These are phyloP conservation scores for Drosophila bifasciata DNA, from an alignment of 1,140 invertebrate genomes.

Conservation along the genomic window DNA sequence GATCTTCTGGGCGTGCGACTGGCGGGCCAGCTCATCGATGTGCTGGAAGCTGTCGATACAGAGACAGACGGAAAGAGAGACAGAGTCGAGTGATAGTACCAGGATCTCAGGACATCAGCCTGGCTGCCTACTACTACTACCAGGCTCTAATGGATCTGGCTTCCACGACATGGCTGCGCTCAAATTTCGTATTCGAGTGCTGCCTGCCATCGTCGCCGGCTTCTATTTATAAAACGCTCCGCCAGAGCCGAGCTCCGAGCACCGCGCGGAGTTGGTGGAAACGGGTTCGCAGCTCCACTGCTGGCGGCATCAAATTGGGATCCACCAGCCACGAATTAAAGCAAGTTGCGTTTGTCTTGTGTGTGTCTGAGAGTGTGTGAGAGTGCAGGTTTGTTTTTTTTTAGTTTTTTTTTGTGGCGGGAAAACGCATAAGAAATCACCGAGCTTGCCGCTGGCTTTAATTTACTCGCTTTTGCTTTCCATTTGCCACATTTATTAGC, in stretches of 20 bases:
- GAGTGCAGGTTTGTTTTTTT: conserved; percentile 10
- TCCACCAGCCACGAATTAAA: conserved; percentile 55
- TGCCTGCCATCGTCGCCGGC: conserved; percentile 34
- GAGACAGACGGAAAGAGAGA: conserved; percentile 1
- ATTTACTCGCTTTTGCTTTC: conserved; percentile 65
- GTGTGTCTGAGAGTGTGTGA: conserved; percentile 23
- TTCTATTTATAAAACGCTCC: conserved; percentile 75
- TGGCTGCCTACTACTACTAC: conserved; percentile 3
- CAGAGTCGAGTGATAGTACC: conserved; percentile 2
- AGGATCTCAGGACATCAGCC: conserved; percentile 37
- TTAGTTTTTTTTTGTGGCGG: conserved; percentile 40
- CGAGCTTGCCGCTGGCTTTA: conserved; percentile 41
- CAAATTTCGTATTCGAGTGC: conserved; percentile 67
- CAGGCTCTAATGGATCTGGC: conserved; percentile 12
- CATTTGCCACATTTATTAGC: conserved; percentile 67
- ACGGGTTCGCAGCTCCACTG: conserved; percentile 51
- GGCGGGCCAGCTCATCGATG: conserved; percentile 76
- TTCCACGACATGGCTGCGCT: conserved; percentile 57
- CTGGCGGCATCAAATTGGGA: conserved; percentile 39
- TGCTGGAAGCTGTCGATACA: conserved; percentile 69
- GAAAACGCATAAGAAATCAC: conserved; percentile 68
- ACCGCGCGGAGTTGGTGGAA: conserved; percentile 40
- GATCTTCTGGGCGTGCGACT: conserved; percentile 75
- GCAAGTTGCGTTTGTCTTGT: conserved; percentile 38
- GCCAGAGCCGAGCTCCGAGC: neutral